These are phyloP conservation scores for Zaprionus lineosus DNA, from an alignment of 2,888 invertebrate genomes.

Conservation along the genomic window DNA sequence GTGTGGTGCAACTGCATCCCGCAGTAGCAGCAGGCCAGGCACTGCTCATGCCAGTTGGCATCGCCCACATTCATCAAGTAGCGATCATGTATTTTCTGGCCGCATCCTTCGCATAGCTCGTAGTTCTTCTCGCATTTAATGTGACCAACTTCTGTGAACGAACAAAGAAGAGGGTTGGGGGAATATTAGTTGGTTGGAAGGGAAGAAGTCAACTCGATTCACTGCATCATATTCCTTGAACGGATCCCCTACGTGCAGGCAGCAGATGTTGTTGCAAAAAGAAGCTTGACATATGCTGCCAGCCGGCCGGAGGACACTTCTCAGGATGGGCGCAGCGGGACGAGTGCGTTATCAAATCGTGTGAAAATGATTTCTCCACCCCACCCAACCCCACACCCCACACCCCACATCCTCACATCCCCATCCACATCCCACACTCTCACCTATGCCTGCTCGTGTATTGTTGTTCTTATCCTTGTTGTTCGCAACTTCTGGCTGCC, in stretches of 20 bases:
- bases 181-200: slow-evolving; percentile 29
- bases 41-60: slow-evolving; percentile 97
- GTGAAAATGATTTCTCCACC: slow-evolving; percentile 52
- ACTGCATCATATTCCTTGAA: slow-evolving; percentile 1
- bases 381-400: not conserved
- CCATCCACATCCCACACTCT: no score
- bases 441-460: not conserved
- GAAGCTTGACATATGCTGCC: slow-evolving; percentile 54
- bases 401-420: no score
- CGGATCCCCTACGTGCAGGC: slow-evolving; percentile 43
- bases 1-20: slow-evolving; percentile 94
- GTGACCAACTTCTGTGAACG: slow-evolving; percentile 83
- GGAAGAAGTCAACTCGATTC: slow-evolving; percentile 31
- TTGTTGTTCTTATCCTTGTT: slow-evolving; percentile 37
- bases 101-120: slow-evolving; percentile 97
- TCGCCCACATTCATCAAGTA: slow-evolving; percentile 97
- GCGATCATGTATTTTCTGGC: slow-evolving; percentile 96
- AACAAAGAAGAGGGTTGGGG: not conserved
- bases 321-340: not conserved
- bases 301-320: slow-evolving; percentile 14
- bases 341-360: slow-evolving; percentile 58
- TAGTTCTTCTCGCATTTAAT: slow-evolving; percentile 91
- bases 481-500: slow-evolving; percentile 37
- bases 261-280: slow-evolving; percentile 52
- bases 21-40: slow-evolving; percentile 97